Base-by-base conservation (phyloP, 2,888 invertebrate species). In the Mellilla xanthometata region DNA sequence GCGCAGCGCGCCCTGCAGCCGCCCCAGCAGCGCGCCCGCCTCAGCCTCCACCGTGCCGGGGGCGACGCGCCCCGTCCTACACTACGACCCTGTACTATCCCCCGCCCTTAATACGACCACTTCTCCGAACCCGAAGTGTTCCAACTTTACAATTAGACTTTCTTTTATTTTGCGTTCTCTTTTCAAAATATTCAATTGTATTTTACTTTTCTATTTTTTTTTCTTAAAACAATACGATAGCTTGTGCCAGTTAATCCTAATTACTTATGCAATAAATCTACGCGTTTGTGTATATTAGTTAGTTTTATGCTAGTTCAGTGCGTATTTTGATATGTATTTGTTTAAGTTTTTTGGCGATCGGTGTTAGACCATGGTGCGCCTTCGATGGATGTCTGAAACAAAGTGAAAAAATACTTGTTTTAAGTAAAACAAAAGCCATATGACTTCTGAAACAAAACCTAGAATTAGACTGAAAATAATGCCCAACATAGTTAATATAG, bases 1-100 rank as follows among this genome's bases (percentile, higher is more conserved):
- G 64, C 93, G 91, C 84, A 93, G 91, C 85, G 92, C 92, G 74
- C 92, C 92, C 76, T 91, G 91, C 81, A 93, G 88, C 87, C 92
- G 91, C 79, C 92, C 92, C 76, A 93, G 88, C 91, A 93, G 91
- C 77, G 91, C 91, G 60, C 76, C 77, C 61, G 75, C 78, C 49
- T 80, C 84, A 72, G 90, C 90, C 83, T 90, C 91, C 90, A 91
- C 91, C 69, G 71, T 85, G 73, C 63, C 60, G 13, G 12, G n/a
- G 65, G 69, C 65, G 52, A 76, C 74, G 73, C 23, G 72, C 75
- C 58, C 58, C 58, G 72, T 70, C 74, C 70, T 72, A 56, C 66
- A 61, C 65, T 29, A 32, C 28, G 7, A 9, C 29, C 38, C 38
- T 22, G 23, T 8, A 28, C 11, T 38, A 29, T n/a, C 9, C 2